phyloP scores from a whole-genome alignment of 2,888 invertebrate genomes.

The Pristionchus fissidentatus region DNA sequence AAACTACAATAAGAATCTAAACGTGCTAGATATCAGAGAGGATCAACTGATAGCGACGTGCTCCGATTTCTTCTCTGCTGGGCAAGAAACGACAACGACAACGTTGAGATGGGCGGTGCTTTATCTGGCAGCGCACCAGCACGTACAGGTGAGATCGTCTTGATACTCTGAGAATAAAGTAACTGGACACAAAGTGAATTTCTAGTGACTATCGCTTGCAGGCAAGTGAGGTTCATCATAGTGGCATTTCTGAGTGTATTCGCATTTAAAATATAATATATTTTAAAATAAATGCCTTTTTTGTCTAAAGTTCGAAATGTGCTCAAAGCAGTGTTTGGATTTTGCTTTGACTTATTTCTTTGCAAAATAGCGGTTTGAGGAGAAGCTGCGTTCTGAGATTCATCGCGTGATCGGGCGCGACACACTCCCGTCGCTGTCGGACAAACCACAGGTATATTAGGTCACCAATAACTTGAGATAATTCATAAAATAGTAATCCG shows the following conservation, averaged over 20 bases:
- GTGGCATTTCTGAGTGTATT: too few species aligned
- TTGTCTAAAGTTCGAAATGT: too few species aligned
- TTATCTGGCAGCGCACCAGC: conserved; percentile 6
- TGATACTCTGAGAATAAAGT: too few species aligned
- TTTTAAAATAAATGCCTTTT: not conserved
- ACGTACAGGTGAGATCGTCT: not conserved
- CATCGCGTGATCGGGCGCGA: not conserved
- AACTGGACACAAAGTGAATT: too few species aligned
- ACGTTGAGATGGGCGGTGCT: conserved; percentile 21
- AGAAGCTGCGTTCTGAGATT: conserved; percentile 2
- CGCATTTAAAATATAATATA: too few species aligned
- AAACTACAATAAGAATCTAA: too few species aligned
- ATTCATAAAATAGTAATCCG: not conserved
- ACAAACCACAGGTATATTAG: conserved; percentile 30
- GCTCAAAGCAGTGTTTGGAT: not conserved
- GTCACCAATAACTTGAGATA: too few species aligned
- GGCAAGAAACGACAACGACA: not conserved
- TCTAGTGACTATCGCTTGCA: too few species aligned
- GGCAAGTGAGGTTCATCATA: too few species aligned
- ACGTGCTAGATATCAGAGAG: too few species aligned
- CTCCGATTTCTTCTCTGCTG: conserved; percentile 10
- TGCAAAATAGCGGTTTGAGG: too few species aligned
- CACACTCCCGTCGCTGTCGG: not conserved
- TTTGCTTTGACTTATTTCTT: too few species aligned
- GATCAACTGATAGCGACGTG: not conserved